Evolutionary conservation across 2,797 vertebrate genomes (phyloP).

Genomic region (Fratercula arctica): DNA sequence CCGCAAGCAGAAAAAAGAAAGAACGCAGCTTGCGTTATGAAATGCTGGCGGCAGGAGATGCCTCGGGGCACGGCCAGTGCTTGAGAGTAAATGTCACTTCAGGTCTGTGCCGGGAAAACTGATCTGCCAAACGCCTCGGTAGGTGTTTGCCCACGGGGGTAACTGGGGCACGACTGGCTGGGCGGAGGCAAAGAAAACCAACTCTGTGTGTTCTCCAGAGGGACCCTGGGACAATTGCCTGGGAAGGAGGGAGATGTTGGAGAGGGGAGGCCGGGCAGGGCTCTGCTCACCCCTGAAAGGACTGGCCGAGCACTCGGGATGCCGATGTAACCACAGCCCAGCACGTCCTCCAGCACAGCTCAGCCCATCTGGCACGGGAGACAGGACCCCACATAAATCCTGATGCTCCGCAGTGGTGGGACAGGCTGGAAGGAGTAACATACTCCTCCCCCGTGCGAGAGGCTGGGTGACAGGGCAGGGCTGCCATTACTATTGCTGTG

Average conservation of each 20-base stretch:
- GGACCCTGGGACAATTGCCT: not conserved
- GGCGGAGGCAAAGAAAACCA: too few species aligned
- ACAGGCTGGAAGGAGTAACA: not conserved
- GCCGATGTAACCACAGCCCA: not conserved
- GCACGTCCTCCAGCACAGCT: rapidly evolving
- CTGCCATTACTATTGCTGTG: rapidly evolving
- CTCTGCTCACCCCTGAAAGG: rapidly evolving
- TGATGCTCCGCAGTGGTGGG: rapidly evolving
- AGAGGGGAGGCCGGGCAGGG: not conserved
- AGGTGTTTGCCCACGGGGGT: not conserved
- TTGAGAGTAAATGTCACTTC: not conserved
- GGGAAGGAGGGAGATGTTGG: not conserved
- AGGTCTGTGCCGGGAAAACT: not conserved
- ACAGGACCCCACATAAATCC: not conserved
- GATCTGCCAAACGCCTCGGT: not conserved
- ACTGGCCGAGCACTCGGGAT: not conserved
- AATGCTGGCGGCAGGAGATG: not conserved
- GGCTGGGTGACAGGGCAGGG: not conserved
- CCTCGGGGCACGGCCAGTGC: not conserved
- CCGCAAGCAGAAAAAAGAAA: not conserved
- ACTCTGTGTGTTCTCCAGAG: too few species aligned
- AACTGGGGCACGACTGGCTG: not conserved
- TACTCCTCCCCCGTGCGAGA: rapidly evolving
- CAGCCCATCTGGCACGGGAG: rapidly evolving
- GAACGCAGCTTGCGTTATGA: not conserved